phyloP scores from a whole-genome alignment of 2,797 vertebrate species.

The Melopsittacus undulatus region DNA sequence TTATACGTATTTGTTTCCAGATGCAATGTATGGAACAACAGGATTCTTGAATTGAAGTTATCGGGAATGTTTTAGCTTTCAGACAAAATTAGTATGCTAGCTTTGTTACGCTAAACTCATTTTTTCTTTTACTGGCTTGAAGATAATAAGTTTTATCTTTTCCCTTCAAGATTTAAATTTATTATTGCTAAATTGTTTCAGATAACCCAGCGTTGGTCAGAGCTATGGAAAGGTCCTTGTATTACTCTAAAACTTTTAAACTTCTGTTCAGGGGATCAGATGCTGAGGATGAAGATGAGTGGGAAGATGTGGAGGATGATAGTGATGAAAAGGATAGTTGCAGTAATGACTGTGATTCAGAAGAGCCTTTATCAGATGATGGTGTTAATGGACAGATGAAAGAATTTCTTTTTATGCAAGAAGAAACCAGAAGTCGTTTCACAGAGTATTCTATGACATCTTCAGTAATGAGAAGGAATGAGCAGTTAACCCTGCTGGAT shows the following conservation, averaged over 20 bases:
- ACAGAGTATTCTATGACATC: constrained; percentile 95
- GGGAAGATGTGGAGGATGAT: constrained; percentile 85
- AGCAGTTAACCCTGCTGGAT: constrained; percentile 92
- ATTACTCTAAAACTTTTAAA: background rate
- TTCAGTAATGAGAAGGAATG: constrained; percentile 93
- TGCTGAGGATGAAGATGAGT: constrained; percentile 80
- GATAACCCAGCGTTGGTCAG: background rate
- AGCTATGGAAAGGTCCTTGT: background rate
- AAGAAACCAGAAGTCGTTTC: constrained; percentile 95
- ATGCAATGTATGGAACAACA: background rate
- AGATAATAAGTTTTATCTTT: background rate
- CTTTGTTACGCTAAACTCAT: background rate
- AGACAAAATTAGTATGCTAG: background rate
- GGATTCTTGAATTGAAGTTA: background rate
- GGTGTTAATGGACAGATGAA: background rate
- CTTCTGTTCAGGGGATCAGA: constrained; percentile 46
- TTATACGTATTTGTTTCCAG: background rate
- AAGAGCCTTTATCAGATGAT: constrained; percentile 78
- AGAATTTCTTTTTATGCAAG: constrained; percentile 87
- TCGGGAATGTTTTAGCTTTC: background rate
- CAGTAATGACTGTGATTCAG: constrained; percentile 74
- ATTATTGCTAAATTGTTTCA: background rate
- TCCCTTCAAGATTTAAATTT: background rate
- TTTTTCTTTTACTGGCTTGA: background rate
- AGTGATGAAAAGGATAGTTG: constrained; percentile 55